Evolutionary conservation across 1,140 invertebrate genomes (phyloP), one percentile per base, ranked within the genome.

Genomic region (Anastrepha ludens): DNA sequence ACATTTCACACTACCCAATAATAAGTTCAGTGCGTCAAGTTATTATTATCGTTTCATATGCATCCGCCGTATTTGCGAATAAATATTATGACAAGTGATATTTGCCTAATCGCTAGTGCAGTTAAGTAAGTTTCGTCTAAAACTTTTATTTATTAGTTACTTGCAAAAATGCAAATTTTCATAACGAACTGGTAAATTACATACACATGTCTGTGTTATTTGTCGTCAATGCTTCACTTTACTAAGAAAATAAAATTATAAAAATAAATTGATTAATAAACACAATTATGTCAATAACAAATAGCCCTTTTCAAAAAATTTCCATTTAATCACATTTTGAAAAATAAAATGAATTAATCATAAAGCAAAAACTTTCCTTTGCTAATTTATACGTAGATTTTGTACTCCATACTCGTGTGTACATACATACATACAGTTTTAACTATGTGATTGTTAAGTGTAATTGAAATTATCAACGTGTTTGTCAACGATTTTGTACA

Each of bases 71-170:
- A 55, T 55, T 55, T 11, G 50, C 1, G 6, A 55, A 55, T 55
- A 55, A 74, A 74, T 74, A 74, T 74, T 74, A 17, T n/a, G 67
- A 74, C 67, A 74, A 74, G 67, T 74, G 67, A 74, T 17, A 13
- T 74, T 5, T 17, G 39, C 41, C 5, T 47, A 44, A 47, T 74
- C 41, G 67, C 17, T 47, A 15, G 15, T 74, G 67, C 41, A 44
- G 13, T 11, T 39, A 47, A 70, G 15, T 47, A 15, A n/a, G 67
- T 74, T 74, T 70, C n/a, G 67, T 74, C 41, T 74, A 47, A 47
- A 2, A 39, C 39, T 47, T n/a, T 74, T 74, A 41, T 74, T 74
- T 74, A 74, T 47, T 74, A 74, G 3, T 17, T 41, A 74, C 39
- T 47, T 74, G 67, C 29, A 29, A 29, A 29, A 29, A 29, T 29